Conservation (phyloP, 2,113 vertebrate species). For the Tragelaphus imberbis region DNA sequence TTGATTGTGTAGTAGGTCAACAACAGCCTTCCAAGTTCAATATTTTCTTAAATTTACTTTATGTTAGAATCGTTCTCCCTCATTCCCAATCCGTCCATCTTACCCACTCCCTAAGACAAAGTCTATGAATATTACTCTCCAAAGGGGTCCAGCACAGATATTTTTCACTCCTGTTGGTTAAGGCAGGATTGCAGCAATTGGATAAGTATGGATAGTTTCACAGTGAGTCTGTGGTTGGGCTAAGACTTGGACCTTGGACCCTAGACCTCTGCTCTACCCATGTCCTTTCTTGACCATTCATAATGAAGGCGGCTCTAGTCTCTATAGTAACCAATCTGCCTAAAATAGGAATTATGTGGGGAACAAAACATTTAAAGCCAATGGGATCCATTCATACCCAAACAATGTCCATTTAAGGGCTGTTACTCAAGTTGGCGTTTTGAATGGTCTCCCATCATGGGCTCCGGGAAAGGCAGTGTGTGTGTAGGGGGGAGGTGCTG, state of each 20-base stretch:
- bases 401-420: conserved; percentile 64
- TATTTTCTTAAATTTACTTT: not conserved
- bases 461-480: not conserved
- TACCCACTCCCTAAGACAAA: not conserved
- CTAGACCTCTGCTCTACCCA: conserved; percentile 30
- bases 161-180: not conserved
- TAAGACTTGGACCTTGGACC: conserved; percentile 40
- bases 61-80: not conserved
- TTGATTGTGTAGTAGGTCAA: not conserved
- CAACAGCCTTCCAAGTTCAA: not conserved
- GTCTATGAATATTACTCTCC: not conserved
- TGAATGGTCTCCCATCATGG: conserved; percentile 54
- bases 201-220: not conserved
- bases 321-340: conserved; percentile 60
- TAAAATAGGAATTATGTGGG: conserved; percentile 62
- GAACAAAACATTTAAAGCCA: conserved; percentile 69
- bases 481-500: not conserved
- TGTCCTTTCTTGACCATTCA: conserved; percentile 39
- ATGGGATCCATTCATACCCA: conserved; percentile 55
- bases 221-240: not conserved
- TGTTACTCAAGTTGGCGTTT: conserved; percentile 52
- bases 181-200: not conserved
- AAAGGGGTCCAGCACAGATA: not conserved
- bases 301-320: conserved; percentile 40
- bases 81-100: not conserved